Base-by-base conservation (phyloP, 2,113 vertebrate genomes). In the Sander vitreus region DNA sequence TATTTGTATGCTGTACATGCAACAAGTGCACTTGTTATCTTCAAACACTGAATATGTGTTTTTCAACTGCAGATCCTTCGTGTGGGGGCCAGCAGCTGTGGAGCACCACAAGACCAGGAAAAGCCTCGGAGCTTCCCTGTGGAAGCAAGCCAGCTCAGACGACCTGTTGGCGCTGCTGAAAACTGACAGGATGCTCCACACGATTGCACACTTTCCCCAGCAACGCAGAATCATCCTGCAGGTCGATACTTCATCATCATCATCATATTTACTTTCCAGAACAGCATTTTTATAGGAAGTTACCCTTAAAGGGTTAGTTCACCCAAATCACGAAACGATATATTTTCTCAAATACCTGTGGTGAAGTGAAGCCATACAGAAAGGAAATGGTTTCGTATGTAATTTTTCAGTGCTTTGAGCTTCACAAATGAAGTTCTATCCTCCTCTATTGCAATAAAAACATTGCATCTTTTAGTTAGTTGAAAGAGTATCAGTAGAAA, bases 31-130 rank as follows among this genome's bases (percentile, higher is more conserved):
- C 19, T 33, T 51, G 5, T 76, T 33, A 55, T 39, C 39, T 39
- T n/a, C 23, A 60, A 6, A 18, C 6, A 0, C 64, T 89, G 13
- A 81, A 1, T 43, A 3, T 63, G 67, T 53, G 12, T 76, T 71
- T 43, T 87, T 14, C 1, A 7, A 9, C n/a, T 80, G 36, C 80
- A 99, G 98, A 80, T 96, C 95, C 57, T 88, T 98, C 13, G 73
- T 99, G 0, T 99, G 98, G 98, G 98, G 98, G 54, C 94, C 96
- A 0, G 97, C 97, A 0, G 97, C 98, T 8, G 96, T 99, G 87
- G 97, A 99, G 75, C 97, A 97, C 82, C 97, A 98, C 85, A 98
- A 96, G 91, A 96, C 97, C 2, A 95, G 96, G 78, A 97, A 95
- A 86, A 97, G 96, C 74, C 91, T 99, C 62, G 98, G 97, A 27